These are phyloP conservation scores for Pseudorasbora parva DNA, from an alignment of 2,113 vertebrate genomes.

Conservation along the genomic window DNA sequence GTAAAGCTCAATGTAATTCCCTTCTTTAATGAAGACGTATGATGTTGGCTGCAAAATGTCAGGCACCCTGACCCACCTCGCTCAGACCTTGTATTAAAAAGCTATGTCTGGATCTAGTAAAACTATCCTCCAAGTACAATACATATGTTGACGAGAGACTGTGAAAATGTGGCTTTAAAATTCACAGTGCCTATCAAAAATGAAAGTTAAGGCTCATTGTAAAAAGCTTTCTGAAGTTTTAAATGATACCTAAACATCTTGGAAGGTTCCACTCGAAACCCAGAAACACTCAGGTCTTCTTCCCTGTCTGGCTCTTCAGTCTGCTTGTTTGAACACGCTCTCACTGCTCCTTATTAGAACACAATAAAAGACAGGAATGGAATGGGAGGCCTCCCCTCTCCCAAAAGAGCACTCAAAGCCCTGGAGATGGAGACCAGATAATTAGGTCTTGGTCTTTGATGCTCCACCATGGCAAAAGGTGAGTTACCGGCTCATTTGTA, in stretches of 20 bases:
- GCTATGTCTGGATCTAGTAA: constrained; percentile 12
- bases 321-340: constrained; percentile 57
- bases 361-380: constrained; percentile 57
- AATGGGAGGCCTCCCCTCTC: constrained; percentile 36
- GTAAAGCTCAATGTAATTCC: constrained; percentile 9
- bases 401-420: constrained; percentile 38
- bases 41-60: not conserved
- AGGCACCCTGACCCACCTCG: not conserved
- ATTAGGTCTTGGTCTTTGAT: constrained; percentile 50
- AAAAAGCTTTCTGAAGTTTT: constrained; percentile 11
- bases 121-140: not conserved
- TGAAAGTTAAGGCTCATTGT: constrained; percentile 6
- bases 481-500: constrained; percentile 43
- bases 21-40: constrained; percentile 25
- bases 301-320: constrained; percentile 19
- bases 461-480: constrained; percentile 38
- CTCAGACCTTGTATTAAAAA: constrained; percentile 7
- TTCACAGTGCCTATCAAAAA: not conserved
- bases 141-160: not conserved
- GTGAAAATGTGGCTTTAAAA: not conserved
- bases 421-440: constrained; percentile 55
- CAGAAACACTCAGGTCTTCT: constrained; percentile 37
- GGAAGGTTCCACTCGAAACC: constrained; percentile 4
- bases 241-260: constrained; percentile 1
- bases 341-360: constrained; percentile 49